Conservation (phyloP, 1,140 invertebrate species). For the Drosophila funebris region DNA sequence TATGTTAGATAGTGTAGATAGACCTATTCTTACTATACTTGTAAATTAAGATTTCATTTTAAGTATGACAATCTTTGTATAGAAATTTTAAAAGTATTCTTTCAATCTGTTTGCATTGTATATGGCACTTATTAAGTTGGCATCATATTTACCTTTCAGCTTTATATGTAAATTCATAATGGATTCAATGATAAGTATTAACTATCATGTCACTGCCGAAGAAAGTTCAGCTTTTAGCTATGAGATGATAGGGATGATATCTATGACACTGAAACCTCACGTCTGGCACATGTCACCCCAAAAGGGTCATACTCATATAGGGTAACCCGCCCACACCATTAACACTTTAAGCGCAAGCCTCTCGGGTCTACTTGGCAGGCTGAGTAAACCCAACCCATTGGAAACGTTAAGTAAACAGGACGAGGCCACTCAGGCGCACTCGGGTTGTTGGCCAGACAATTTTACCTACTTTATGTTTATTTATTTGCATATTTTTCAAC, state of each 20-base stretch:
- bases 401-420: slow-evolving; percentile 36
- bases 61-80: neutral
- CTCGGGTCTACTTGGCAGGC: slow-evolving; percentile 65
- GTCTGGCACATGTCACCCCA: slow-evolving; percentile 53
- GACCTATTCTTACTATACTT: no score
- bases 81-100: neutral
- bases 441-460: slow-evolving; percentile 80
- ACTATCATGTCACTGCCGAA: slow-evolving; percentile 28
- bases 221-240: slow-evolving; percentile 30
- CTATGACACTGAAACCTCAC: slow-evolving; percentile 27
- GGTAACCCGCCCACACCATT: slow-evolving; percentile 48
- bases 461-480: slow-evolving; percentile 80
- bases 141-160: neutral
- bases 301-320: slow-evolving; percentile 50
- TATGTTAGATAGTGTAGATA: no score
- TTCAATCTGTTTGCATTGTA: neutral
- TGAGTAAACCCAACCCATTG: slow-evolving; percentile 18
- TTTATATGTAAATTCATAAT: slow-evolving; percentile 36
- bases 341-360: slow-evolving; percentile 57
- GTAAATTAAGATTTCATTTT: neutral
- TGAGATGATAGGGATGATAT: slow-evolving; percentile 37
- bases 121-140: neutral
- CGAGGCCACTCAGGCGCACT: slow-evolving; percentile 46
- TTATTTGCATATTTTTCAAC: slow-evolving; percentile 81
- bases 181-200: slow-evolving; percentile 35